Evolutionary conservation across 2,797 vertebrate genomes (phyloP).

Genomic region (Dendrocincla fuliginosa): DNA sequence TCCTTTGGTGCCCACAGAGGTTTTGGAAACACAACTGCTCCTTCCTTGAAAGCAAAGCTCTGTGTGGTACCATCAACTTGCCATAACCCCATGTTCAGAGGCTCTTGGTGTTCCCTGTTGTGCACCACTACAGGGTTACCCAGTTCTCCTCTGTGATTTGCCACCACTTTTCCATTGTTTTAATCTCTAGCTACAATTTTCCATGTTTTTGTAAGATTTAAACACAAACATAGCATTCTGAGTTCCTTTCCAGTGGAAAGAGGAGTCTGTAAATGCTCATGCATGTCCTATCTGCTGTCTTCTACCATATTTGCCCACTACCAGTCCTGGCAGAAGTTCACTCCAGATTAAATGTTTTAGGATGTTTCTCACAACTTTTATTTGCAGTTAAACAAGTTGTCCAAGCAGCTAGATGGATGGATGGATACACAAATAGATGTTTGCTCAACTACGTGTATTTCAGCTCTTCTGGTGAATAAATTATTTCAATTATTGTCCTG

Average conservation of each 20-base stretch:
- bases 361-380: neutral
- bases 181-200: neutral
- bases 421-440: neutral
- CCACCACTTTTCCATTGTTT: neutral
- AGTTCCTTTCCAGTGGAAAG: neutral
- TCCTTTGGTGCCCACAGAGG: neutral
- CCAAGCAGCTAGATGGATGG: neutral
- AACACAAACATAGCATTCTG: neutral
- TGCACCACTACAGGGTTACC: neutral
- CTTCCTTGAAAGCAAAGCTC: neutral
- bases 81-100: neutral
- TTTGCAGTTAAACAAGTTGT: neutral
- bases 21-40: neutral
- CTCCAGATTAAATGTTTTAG: neutral
- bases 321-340: neutral
- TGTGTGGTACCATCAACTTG: neutral
- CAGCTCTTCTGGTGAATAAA: constrained; percentile 27
- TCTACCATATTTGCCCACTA: neutral
- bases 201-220: neutral
- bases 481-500: constrained; percentile 31
- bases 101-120: neutral
- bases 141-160: neutral
- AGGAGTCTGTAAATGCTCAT: neutral
- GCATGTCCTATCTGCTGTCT: neutral
- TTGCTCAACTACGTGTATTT: neutral